Evolutionary conservation across 2,888 invertebrate species (phyloP).

Genomic region (Drosophila vallismaia): DNA sequence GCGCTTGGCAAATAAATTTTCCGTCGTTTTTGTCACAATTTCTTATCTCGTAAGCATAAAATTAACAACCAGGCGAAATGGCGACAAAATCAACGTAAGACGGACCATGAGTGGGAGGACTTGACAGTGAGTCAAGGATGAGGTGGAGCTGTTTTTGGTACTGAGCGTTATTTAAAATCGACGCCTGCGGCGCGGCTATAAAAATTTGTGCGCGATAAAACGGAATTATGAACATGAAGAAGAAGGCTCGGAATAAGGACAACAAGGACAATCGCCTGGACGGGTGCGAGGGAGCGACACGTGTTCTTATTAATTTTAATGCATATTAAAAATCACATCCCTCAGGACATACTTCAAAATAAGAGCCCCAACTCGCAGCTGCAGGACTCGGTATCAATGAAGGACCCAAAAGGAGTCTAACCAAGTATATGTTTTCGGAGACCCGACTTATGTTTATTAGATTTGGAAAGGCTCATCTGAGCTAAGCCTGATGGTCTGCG

Average conservation of each 20-base stretch:
- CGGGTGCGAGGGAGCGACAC: slow-evolving; percentile 55
- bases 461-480: slow-evolving; percentile 60
- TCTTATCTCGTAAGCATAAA: slow-evolving; percentile 72
- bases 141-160: slow-evolving; percentile 2
- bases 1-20: slow-evolving; percentile 60
- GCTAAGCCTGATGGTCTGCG: slow-evolving; percentile 42
- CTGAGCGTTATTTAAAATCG: slow-evolving; percentile 68
- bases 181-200: slow-evolving; percentile 71
- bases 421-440: slow-evolving; percentile 10
- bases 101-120: slow-evolving; percentile 11
- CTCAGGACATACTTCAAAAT: slow-evolving; percentile 29
- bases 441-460: slow-evolving; percentile 70
- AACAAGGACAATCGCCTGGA: slow-evolving; percentile 27
- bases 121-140: neutral
- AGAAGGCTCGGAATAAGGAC: slow-evolving; percentile 2
- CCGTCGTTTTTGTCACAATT: slow-evolving; percentile 68
- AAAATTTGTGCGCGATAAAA: slow-evolving; percentile 77
- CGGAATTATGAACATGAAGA: slow-evolving; percentile 65
- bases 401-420: slow-evolving; percentile 20
- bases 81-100: slow-evolving; percentile 63
- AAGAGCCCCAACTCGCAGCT: slow-evolving; percentile 1
- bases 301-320: slow-evolving; percentile 79
- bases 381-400: slow-evolving; percentile 61
- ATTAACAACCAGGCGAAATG: slow-evolving; percentile 73
- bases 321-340: slow-evolving; percentile 73